Base-by-base conservation (phyloP, 2,888 invertebrate species). In the Laothoe populi region DNA sequence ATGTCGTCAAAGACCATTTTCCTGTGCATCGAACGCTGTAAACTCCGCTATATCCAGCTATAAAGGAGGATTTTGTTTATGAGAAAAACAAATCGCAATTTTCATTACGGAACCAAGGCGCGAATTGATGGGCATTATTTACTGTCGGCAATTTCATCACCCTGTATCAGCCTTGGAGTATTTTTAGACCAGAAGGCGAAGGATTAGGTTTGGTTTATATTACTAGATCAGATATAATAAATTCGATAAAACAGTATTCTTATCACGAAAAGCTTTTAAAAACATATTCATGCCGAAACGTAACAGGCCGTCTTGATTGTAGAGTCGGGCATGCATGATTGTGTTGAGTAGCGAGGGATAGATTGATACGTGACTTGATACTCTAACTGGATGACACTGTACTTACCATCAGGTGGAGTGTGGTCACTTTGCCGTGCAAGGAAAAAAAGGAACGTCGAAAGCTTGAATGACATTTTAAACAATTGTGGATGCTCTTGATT, bases 21-120 rank as follows among this genome's bases (percentile, higher is more conserved):
- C 58, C 35, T 26, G 31, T 48, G 58, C 35, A 58, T 46, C 38
- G 35, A 53, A 48, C 44, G 81, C 81, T 87, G 87, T 87, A 84
- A 87, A 87, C 85, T 84, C 80, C 73, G 81, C 86, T 82, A 88
- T 88, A 86, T 83, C 80, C 81, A 74, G 75, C 84, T 81, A 88
- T 90, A 91, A 91, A 88, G 75, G 78, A 78, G 89, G 90, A 90
- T 90, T 88, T 84, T 85, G 88, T 91, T 91, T 91, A 91, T 88
- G 87, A 82, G 82, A 78, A 82, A 83, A 85, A 89, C 91, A 91
- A 90, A 90, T 90, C 84, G 90, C 81, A 78, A 84, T 75, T 85
- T 85, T 85, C 85, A 85, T 85, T 85, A 84, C 79, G 70, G 60
- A 70, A 67, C 69, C 72, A 72, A 77, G 80, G 84, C 74, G 78